Base-by-base conservation (phyloP, 1,140 invertebrate genomes). In the Leptinotarsa lineolata region DNA sequence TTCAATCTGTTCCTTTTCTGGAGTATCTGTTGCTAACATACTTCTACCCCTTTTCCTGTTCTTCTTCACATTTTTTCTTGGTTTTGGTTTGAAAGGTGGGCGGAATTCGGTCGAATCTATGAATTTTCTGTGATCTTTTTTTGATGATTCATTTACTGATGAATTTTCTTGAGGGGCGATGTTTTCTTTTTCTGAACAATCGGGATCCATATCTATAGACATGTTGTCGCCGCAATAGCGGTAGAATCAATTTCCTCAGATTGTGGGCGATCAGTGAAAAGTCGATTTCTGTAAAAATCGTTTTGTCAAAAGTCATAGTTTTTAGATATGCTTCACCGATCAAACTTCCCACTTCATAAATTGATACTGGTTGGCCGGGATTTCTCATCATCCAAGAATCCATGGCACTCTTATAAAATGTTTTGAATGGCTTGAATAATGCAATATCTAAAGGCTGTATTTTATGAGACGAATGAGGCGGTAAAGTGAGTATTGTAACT, bases 391-490 rank as follows among this genome's bases (percentile, higher is more conserved):
- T 78, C 85, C 84, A 84, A 66, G 81, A 72, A 70, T 82, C 81
- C 73, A 71, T 67, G 20, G 74, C 83, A 44, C 75, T 69, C 64
- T 82, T 81, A 54, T 82, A 82, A 73, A 78, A 76, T 64, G 71
- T 75, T 80, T 87, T 87, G 13, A 88, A 82, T 48, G 85, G 82
- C 0, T 81, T 79, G 82, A 81, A 87, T 64, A 87, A 76, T 46
- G 5, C 45, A 46, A 46, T 13, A 46, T 46, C 45, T 5, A 46
- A 13, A 12, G 87, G 86, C 72, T 88, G 86, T 70, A 87, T 78
- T 76, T 84, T 85, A 78, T 87, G 83, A 39, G 81, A 84, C 20
- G 79, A 83, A 73, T 87, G 85, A 48, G 86, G 85, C 70, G 86
- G 85, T 65, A 88, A 81, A 63, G 86, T 84, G 6, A 88, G 75